A percentile compares a stretch with the other conserved stretches of the same genome.
These are phyloP conservation scores for Drosophila teissieri DNA, from an alignment of 1,140 invertebrate species.

Conservation along the genomic window DNA sequence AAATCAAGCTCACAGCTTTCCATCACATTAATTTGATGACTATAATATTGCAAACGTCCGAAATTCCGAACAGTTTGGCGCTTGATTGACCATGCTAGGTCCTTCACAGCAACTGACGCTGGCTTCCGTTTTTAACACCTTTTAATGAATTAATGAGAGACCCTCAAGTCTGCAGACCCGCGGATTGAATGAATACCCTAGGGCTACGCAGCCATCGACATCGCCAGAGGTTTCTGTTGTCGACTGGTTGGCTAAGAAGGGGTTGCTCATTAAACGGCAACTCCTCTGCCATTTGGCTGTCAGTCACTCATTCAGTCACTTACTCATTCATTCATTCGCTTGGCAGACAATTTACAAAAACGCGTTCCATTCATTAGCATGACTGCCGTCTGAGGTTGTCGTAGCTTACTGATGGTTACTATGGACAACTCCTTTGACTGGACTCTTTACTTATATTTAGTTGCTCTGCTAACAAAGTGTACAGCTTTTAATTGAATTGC, in stretches of 20 bases:
- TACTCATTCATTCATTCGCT: slow-evolving; percentile 64
- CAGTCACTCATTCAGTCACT: slow-evolving; percentile 70
- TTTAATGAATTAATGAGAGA: slow-evolving; percentile 68
- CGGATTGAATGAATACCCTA: slow-evolving; percentile 29
- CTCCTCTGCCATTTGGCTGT: slow-evolving; percentile 73
- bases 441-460: slow-evolving; percentile 50
- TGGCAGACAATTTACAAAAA: slow-evolving; percentile 76
- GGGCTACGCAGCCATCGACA: not conserved
- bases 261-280: slow-evolving; percentile 62
- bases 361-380: slow-evolving; percentile 78
- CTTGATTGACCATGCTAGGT: slow-evolving; percentile 43
- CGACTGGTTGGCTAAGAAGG: slow-evolving; percentile 12
- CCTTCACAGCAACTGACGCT: slow-evolving; percentile 40
- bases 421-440: slow-evolving; percentile 37
- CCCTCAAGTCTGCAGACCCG: slow-evolving; percentile 23
- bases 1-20: not conserved
- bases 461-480: slow-evolving; percentile 48
- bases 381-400: slow-evolving; percentile 41
- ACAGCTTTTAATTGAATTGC: slow-evolving; percentile 58
- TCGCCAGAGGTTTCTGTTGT: slow-evolving; percentile 19
- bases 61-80: slow-evolving; percentile 14
- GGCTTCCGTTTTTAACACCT: slow-evolving; percentile 61
- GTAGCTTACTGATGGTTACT: slow-evolving; percentile 31
- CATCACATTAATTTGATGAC: not conserved
- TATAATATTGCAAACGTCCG: not conserved